Evolutionary conservation across 2,888 invertebrate species (phyloP), one percentile per base, ranked within the genome.

Genomic region (Xanthostigma xanthostigma): DNA sequence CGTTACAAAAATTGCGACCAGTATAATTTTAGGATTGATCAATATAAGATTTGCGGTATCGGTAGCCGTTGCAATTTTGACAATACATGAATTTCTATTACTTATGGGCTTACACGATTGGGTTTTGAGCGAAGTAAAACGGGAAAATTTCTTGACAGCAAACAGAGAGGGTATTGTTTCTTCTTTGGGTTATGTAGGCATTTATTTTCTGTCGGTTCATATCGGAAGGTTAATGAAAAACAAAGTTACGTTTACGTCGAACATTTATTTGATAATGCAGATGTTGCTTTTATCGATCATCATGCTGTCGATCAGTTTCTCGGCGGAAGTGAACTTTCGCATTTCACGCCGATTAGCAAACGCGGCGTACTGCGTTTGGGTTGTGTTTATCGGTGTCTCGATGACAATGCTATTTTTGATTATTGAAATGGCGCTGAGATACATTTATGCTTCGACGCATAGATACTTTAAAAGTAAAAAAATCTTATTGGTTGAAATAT

Each of bases 141-240:
- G 89, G 50, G 64, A 66, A 39, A 73, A 71, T 48, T 68, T 92
- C 36, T 53, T 94, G 6, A 70, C 78, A 41, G 89, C 94, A 0
- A 98, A 98, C 66, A 78, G 89, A 49, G 97, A 98, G 70, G 97
- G 97, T 0, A 67, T 97, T 38, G 76, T 79, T 17, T 94, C 96
- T 0, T 71, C 82, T 37, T 69, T 85, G 0, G 96, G 97, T 2
- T 96, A 90, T 64, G 69, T 91, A 1, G 77, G 85, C 1, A 67
- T 97, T 6, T 94, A 91, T 65, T 71, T 94, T 49, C 73, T 82
- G 53, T 82, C 85, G 33, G 77, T 81, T 47, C 73, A 76, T 56
- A 61, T 84, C 46, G 83, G 81, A 39, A 65, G 69, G 53, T 61
- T 75, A 46, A 61, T 83, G 35, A 64, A 62, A 52, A 63, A 60